These are phyloP conservation scores for Semaprochilodus insignis DNA, from an alignment of 2,797 vertebrate genomes.

Conservation along the genomic window DNA sequence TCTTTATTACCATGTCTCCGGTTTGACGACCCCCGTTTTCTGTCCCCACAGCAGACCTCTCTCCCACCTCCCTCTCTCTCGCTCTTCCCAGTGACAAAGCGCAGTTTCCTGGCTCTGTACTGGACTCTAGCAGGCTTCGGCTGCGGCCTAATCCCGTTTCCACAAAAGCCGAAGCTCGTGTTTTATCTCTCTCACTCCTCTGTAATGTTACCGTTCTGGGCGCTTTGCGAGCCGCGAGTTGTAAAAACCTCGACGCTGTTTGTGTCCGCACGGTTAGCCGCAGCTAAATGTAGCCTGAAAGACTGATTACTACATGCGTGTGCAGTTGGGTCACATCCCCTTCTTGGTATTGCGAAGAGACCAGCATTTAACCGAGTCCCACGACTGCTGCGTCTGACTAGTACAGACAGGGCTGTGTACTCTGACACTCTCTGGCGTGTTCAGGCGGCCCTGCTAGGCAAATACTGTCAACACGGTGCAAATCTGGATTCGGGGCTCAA, in stretches of 20 bases:
- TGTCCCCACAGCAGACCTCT: neutral
- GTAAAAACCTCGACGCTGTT: neutral
- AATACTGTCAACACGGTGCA: neutral
- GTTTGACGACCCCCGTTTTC: neutral
- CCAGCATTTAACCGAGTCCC: neutral
- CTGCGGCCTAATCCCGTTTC: constrained; percentile 31
- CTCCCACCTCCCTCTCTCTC: neutral
- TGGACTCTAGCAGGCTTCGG: constrained; percentile 33
- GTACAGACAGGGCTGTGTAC: too few relatives aligned
- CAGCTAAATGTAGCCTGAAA: neutral
- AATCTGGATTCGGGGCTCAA: too few relatives aligned
- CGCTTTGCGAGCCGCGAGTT: neutral
- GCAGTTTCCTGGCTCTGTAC: neutral
- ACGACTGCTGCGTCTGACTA: neutral
- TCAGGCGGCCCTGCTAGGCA: neutral
- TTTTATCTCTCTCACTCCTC: neutral
- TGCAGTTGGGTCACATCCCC: neutral
- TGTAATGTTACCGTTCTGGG: neutral
- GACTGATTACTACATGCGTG: neutral
- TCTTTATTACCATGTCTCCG: neutral
- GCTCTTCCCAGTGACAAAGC: neutral
- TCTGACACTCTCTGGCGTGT: neutral
- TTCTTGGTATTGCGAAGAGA: neutral
- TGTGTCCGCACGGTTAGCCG: neutral
- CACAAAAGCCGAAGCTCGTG: neutral